phyloP scores from a whole-genome alignment of 2,888 invertebrate genomes.

The Melanotus villosus region DNA sequence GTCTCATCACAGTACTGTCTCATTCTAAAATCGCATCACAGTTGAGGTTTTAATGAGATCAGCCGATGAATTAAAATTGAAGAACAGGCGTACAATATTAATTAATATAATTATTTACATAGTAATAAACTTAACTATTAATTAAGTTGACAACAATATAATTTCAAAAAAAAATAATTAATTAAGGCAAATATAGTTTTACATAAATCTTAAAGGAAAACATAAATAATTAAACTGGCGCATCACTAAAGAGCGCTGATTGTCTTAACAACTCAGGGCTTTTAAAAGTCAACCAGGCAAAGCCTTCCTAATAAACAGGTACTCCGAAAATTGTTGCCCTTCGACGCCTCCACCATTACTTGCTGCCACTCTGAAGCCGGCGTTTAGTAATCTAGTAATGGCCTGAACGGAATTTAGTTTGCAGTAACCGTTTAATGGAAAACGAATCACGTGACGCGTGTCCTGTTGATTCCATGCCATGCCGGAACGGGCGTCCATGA shows the following conservation, averaged over 20 bases:
- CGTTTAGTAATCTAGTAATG: conserved; percentile 84
- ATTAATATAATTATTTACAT: conserved; percentile 53
- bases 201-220: conserved; percentile 47
- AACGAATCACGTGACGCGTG: conserved; percentile 86
- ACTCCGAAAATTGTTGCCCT: conserved; percentile 92
- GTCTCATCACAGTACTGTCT: conserved; percentile 54
- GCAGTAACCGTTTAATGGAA: conserved; percentile 90
- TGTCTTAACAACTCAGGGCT: conserved; percentile 48
- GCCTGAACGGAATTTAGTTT: conserved; percentile 92
- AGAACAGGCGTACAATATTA: conserved; percentile 47
- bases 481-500: conserved; percentile 84
- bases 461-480: conserved; percentile 86
- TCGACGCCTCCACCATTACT: conserved; percentile 91
- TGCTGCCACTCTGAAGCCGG: conserved; percentile 84
- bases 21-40: conserved; percentile 59
- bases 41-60: conserved; percentile 60
- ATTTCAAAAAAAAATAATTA: conserved; percentile 41
- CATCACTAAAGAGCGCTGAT: conserved; percentile 52
- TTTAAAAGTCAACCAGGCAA: conserved; percentile 61
- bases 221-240: conserved; percentile 50
- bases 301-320: conserved; percentile 79
- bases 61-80: conserved; percentile 47
- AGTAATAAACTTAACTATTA: conserved; percentile 54
- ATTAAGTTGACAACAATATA: conserved; percentile 49
- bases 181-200: conserved; percentile 50